A percentile compares a stretch with the other conserved stretches of the same genome.
These are phyloP conservation scores for Adelosebastes latens DNA, from an alignment of 2,797 vertebrate genomes.

Conservation along the genomic window DNA sequence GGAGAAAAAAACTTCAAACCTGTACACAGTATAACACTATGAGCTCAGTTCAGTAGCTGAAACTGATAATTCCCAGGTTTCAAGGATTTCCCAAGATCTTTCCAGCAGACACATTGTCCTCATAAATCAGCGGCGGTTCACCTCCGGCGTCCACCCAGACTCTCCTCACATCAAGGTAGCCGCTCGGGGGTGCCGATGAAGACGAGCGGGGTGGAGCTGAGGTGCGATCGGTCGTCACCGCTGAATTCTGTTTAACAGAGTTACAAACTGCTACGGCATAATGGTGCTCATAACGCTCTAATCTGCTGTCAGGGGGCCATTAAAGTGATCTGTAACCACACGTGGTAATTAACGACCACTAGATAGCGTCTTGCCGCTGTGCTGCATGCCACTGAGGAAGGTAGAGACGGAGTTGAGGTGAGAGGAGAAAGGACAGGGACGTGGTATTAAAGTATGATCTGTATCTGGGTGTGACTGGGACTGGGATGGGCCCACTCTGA, in stretches of 20 bases:
- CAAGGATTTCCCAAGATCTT: not conserved
- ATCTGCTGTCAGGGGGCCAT: conserved; percentile 70
- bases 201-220: conserved; percentile 42
- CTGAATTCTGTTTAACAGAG: conserved; percentile 69
- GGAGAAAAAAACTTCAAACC: too few species aligned
- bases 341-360: conserved; percentile 71
- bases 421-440: not conserved
- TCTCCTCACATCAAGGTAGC: not conserved
- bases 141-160: not conserved
- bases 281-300: conserved; percentile 67
- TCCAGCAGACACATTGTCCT: not conserved
- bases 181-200: conserved; percentile 8
- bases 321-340: conserved; percentile 73
- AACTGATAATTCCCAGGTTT: not conserved
- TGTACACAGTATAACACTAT: not conserved
- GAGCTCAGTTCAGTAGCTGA: not conserved
- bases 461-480: too few species aligned
- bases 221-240: conserved; percentile 24
- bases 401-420: not conserved
- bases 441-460: not conserved
- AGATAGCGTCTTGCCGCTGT: conserved; percentile 23
- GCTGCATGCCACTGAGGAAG: not conserved
- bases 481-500: too few species aligned
- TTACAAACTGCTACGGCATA: conserved; percentile 70
- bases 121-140: conserved; percentile 6